phyloP scores from a whole-genome alignment of 1,140 invertebrate genomes.

The Tribolium madens region DNA sequence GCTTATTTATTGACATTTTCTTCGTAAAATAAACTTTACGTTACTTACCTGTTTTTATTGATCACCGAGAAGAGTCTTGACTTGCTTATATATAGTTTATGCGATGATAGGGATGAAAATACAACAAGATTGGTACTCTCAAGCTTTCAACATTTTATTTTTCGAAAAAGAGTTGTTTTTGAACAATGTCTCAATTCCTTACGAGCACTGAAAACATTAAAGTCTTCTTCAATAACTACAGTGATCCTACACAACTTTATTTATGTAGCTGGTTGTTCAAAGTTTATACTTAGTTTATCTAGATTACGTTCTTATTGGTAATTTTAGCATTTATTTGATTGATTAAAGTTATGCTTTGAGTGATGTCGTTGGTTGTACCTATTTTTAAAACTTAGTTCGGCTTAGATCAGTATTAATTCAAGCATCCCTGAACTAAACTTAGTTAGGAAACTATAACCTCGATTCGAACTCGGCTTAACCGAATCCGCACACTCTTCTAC shows the following conservation, averaged over 20 bases:
- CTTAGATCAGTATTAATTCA: not conserved
- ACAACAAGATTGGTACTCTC: not conserved
- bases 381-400: not conserved
- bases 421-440: not conserved
- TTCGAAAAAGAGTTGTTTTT: not conserved
- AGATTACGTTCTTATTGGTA: not conserved
- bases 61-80: not conserved
- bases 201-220: not conserved
- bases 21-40: constrained; percentile 3
- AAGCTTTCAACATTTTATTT: not conserved
- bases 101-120: not conserved
- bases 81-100: not conserved
- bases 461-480: constrained; percentile 3
- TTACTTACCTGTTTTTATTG: constrained; percentile 10
- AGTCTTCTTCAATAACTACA: not conserved
- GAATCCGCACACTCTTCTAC: not conserved
- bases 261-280: not conserved
- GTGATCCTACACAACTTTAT: not conserved
- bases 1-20: constrained; percentile 11
- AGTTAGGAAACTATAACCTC: not conserved
- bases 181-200: not conserved
- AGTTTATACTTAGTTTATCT: not conserved
- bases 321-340: too few species aligned
- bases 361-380: too few species aligned
- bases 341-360: too few species aligned